A percentile compares a stretch with the other conserved stretches of the same genome.
Evolutionary conservation across 2,888 invertebrate genomes (phyloP).

Genomic region (Drosophila prostipennis): DNA sequence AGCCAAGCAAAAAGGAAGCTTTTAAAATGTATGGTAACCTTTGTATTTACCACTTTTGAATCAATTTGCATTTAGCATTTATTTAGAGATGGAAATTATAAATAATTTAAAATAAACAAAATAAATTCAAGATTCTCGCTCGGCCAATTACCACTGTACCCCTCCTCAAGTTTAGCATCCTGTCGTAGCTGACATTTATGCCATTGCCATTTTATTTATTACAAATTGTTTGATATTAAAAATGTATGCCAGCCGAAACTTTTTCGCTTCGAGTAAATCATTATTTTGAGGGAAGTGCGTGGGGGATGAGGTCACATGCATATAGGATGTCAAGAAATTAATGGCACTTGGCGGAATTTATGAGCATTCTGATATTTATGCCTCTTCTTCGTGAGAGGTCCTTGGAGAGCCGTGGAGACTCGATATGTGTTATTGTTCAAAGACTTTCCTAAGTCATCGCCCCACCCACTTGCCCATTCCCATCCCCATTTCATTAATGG

Average conservation of each 20-base stretch:
- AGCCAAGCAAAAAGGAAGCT: too few relatives aligned
- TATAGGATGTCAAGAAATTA: constrained; percentile 72
- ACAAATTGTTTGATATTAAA: constrained; percentile 74
- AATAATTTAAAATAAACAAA: too few relatives aligned
- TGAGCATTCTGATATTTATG: constrained; percentile 62
- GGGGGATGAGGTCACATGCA: constrained; percentile 20
- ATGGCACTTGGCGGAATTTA: constrained; percentile 71
- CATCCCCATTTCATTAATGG: constrained; percentile 24
- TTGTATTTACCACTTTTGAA: too few relatives aligned
- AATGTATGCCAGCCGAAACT: constrained; percentile 58
- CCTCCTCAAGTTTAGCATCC: constrained; percentile 26
- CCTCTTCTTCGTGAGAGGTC: constrained; percentile 32
- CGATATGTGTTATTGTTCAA: constrained; percentile 40
- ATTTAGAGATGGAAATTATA: too few relatives aligned
- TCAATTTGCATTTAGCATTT: too few relatives aligned
- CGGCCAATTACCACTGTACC: not conserved
- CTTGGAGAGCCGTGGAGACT: constrained; percentile 16
- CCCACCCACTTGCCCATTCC: not conserved
- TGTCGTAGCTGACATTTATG: constrained; percentile 68
- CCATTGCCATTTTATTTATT: constrained; percentile 68
- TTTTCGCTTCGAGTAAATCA: constrained; percentile 67
- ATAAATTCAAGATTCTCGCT: too few relatives aligned
- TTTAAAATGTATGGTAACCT: too few relatives aligned
- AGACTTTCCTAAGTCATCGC: constrained; percentile 22
- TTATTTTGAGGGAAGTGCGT: constrained; percentile 25